Percentiles rank a stretch among this genome's conserved stretches.
These are phyloP conservation scores for Scaptodrosophila latifasciaeformis DNA, from an alignment of 2,888 invertebrate genomes.

Conservation along the genomic window DNA sequence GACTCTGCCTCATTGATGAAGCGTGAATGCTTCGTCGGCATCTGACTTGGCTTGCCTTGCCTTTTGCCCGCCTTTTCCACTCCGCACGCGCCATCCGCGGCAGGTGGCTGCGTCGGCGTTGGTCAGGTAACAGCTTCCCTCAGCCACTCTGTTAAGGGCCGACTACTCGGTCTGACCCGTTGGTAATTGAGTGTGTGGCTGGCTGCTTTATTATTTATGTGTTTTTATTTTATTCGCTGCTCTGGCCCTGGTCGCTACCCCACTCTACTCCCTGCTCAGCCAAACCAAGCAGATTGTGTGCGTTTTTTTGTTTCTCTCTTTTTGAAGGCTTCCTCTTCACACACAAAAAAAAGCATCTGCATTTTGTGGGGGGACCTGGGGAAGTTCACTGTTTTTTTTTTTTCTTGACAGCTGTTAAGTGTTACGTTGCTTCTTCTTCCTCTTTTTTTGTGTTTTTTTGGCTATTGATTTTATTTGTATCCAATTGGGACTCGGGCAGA, in stretches of 20 bases:
- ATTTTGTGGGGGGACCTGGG: background rate
- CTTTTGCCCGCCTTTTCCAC: too few species aligned
- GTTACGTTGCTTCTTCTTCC: constrained; percentile 5
- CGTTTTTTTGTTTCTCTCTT: constrained; percentile 9
- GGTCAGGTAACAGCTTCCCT: constrained; percentile 13
- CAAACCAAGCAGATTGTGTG: background rate
- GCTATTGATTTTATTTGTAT: constrained; percentile 9
- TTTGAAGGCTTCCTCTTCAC: constrained; percentile 25
- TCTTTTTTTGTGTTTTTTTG: constrained; percentile 3
- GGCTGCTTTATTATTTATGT: constrained; percentile 44
- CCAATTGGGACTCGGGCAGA: background rate
- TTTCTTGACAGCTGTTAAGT: constrained; percentile 29
- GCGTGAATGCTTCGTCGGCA: background rate
- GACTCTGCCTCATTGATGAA: constrained; percentile 25
- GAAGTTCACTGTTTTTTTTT: constrained; percentile 19
- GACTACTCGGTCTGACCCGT: constrained; percentile 4
- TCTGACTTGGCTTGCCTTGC: background rate
- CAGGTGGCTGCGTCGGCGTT: constrained; percentile 26
- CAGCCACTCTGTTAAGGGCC: too few species aligned
- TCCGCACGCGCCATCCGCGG: constrained; percentile 3
- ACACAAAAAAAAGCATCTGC: too few species aligned
- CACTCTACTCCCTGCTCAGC: background rate
- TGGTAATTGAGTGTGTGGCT: constrained; percentile 41
- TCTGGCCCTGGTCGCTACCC: too few species aligned
- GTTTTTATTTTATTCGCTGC: constrained; percentile 24